These are phyloP conservation scores for Prunella fulvescens DNA, from an alignment of 2,113 vertebrate species.

Conservation along the genomic window DNA sequence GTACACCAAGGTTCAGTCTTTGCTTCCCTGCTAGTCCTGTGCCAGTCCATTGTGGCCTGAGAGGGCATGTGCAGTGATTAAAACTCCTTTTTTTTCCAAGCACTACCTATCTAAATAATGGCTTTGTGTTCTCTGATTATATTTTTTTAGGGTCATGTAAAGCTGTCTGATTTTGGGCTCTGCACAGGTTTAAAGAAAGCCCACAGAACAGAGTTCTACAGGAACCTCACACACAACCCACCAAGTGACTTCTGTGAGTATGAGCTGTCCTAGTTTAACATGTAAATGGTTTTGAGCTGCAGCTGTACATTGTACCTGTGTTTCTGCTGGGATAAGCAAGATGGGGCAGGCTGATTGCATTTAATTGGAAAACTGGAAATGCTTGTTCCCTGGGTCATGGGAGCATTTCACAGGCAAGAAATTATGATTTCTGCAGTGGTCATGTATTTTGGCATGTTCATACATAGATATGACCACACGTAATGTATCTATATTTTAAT, in stretches of 20 bases:
- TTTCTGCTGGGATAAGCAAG: neutral
- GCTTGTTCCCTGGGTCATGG: neutral
- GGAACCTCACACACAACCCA: constrained; percentile 94
- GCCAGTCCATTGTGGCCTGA: neutral
- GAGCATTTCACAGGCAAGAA: neutral
- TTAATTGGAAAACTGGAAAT: neutral
- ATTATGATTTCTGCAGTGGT: neutral
- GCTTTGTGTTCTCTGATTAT: neutral
- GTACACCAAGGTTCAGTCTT: neutral
- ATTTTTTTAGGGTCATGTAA: constrained; percentile 89
- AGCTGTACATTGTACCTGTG: neutral
- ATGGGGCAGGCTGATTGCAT: neutral
- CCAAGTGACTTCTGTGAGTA: constrained; percentile 98
- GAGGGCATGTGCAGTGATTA: neutral
- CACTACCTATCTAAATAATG: neutral
- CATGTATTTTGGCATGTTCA: neutral
- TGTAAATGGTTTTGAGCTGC: neutral
- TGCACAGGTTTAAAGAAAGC: constrained; percentile 98
- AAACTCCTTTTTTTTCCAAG: neutral
- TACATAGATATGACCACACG: neutral
- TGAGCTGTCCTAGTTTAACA: neutral
- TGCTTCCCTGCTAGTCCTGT: neutral
- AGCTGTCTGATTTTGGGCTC: constrained; percentile 95
- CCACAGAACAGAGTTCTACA: constrained; percentile 96
- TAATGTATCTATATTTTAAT: neutral